Evolutionary conservation across 2,797 vertebrate genomes (phyloP), one percentile per base, ranked within the genome.

Genomic region (Ceryle rudis): DNA sequence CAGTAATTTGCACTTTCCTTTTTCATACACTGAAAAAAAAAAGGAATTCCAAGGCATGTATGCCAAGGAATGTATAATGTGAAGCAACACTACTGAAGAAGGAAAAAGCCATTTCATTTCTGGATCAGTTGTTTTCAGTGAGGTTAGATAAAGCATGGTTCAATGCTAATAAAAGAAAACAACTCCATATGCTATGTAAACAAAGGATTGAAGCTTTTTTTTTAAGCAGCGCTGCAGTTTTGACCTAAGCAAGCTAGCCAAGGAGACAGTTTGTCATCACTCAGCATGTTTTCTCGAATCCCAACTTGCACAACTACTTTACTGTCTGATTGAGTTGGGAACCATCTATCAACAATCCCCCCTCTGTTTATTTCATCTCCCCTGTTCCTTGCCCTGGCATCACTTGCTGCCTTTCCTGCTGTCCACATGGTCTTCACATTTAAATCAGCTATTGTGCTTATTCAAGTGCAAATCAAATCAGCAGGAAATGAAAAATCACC

Each of bases 191-290:
- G 86, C 61, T 57, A 62, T 8, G 28, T n/a, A 75, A 54, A 64
- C 67, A 72, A 79, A 65, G 58, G n/a, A 46, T 1, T 86, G 70
- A 16, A 41, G 87, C n/a, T 35, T 52, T 44, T 44, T 41, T 37
- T 11, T 11, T 60, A 39, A 67, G 80, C 15, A 23, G 65, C 54
- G 19, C 65, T 2, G 54, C 69, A 29, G 80, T 46, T 81, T 31
- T 91, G 87, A 79, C 70, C 94, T 10, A 54, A 31, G 67, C 2
- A n/a, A 12, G 42, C 72, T 25, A 46, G 49, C 65, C 94, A 95
- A 88, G 95, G 92, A 88, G 61, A 65, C 80, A 80, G 15, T 88
- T 44, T 71, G 89, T 62, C 84, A 90, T 26, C 37, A 41, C 84
- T 42, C 86, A 44, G 89, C 72, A 33, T 73, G 55, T 46, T 60